These are phyloP conservation scores for Eupithecia abbreviata DNA, from an alignment of 2,888 invertebrate genomes.

Conservation along the genomic window DNA sequence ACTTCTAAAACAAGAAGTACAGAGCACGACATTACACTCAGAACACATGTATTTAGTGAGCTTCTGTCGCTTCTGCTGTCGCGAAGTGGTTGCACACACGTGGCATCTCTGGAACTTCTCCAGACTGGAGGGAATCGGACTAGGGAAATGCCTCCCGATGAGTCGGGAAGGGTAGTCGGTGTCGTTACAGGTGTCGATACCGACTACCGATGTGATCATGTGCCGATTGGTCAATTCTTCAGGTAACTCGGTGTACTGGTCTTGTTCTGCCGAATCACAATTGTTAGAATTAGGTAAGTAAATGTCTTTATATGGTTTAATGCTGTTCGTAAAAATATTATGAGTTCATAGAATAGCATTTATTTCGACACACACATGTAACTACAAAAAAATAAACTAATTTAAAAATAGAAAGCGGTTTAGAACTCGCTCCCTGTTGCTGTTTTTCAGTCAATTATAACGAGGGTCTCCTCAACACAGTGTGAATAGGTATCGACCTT, in stretches of 20 bases:
- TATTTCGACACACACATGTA: too few species aligned
- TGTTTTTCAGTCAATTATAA: too few species aligned
- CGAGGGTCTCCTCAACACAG: too few species aligned
- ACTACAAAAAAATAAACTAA: too few species aligned
- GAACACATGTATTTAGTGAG: conserved; percentile 32
- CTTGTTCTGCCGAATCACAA: background rate
- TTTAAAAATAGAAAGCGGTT: too few species aligned
- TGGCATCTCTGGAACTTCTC: conserved; percentile 23
- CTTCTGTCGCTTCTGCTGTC: conserved; percentile 22
- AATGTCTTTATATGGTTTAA: background rate
- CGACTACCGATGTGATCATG: background rate
- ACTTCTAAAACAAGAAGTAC: conserved; percentile 28
- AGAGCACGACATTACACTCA: conserved; percentile 31
- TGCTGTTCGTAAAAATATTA: background rate
- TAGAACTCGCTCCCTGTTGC: too few species aligned
- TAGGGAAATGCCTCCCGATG: conserved; percentile 32
- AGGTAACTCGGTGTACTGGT: conserved; percentile 7
- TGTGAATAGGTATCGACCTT: too few species aligned
- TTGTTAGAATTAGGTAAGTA: background rate
- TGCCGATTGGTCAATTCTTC: conserved; percentile 25
- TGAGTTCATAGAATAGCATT: too few species aligned
- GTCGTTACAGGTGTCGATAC: conserved; percentile 26
- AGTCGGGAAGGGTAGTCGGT: conserved; percentile 31
- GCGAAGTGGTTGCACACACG: conserved; percentile 30
- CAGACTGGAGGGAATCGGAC: conserved; percentile 17